phyloP scores from a whole-genome alignment of 2,888 invertebrate species.

The Brachynemurus nebulosus region DNA sequence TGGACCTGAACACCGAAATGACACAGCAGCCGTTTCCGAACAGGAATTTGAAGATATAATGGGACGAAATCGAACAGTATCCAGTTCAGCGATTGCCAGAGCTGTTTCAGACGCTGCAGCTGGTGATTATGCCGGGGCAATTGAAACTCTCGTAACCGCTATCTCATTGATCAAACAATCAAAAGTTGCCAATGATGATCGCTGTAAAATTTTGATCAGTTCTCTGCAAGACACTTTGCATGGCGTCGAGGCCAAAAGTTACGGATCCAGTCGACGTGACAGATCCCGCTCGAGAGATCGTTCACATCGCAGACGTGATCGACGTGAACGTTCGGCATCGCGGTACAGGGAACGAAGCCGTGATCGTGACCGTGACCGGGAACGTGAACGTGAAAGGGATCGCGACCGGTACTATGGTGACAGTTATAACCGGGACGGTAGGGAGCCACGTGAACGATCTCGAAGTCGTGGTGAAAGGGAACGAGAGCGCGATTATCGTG shows the following conservation, averaged over 20 bases:
- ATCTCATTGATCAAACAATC: conserved; percentile 98
- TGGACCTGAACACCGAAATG: conserved; percentile 36
- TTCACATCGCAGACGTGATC: conserved; percentile 31
- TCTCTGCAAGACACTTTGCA: conserved; percentile 93
- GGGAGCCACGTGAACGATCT: conserved; percentile 57
- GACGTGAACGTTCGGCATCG: conserved; percentile 30
- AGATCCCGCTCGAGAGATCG: conserved; percentile 36
- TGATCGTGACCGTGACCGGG: conserved; percentile 40
- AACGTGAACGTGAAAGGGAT: conserved; percentile 36
- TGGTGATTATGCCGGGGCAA: conserved; percentile 95
- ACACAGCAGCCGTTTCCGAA: conserved; percentile 62
- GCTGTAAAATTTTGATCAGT: conserved; percentile 95
- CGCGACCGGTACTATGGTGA: conserved; percentile 33
- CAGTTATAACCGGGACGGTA: conserved; percentile 37
- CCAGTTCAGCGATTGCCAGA: conserved; percentile 90
- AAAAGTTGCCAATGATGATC: conserved; percentile 81
- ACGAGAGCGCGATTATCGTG: conserved; percentile 55
- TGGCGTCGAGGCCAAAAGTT: conserved; percentile 96
- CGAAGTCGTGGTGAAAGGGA: conserved; percentile 65
- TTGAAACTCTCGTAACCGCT: conserved; percentile 96
- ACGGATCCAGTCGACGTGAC: conserved; percentile 60
- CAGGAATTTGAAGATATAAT: conserved; percentile 98
- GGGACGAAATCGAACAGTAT: conserved; percentile 92
- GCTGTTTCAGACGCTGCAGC: conserved; percentile 97
- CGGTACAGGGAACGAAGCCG: conserved; percentile 37